A percentile compares a stretch with the other conserved stretches of the same genome.
Conservation (phyloP, 2,113 vertebrate species). For the Toxotes jaculatrix region DNA sequence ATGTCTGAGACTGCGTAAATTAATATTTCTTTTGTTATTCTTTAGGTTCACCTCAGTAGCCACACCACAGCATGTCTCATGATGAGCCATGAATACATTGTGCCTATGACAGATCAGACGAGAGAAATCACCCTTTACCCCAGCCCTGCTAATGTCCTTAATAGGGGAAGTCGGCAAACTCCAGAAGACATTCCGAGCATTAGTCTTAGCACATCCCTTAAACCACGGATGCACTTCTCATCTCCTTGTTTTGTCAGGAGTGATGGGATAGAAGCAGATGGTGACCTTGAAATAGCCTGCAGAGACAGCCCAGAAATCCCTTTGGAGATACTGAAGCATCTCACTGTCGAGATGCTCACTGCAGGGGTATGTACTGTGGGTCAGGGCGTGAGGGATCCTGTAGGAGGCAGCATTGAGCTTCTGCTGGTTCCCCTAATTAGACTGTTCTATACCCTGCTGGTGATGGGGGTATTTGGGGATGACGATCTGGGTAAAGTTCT, state of each 20-base stretch:
- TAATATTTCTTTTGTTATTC: not conserved
- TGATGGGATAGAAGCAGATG: constrained; percentile 29
- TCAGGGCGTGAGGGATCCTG: constrained; percentile 90
- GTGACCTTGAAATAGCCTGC: constrained; percentile 61
- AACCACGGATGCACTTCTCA: constrained; percentile 89
- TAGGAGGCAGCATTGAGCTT: constrained; percentile 92
- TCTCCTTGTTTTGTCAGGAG: constrained; percentile 89
- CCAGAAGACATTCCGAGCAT: constrained; percentile 66
- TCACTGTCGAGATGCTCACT: constrained; percentile 92
- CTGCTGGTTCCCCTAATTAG: constrained; percentile 93
- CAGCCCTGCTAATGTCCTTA: constrained; percentile 30
- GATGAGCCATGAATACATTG: constrained; percentile 95
- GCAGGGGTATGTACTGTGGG: constrained; percentile 87
- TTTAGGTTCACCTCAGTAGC: constrained; percentile 89
- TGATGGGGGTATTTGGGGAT: constrained; percentile 90
- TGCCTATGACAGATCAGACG: constrained; percentile 93
- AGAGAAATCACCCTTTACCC: constrained; percentile 89
- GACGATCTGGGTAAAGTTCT: constrained; percentile 89
- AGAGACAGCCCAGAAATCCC: constrained; percentile 92
- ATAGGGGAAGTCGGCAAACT: not conserved
- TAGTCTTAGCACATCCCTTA: constrained; percentile 88
- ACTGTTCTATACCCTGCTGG: constrained; percentile 90
- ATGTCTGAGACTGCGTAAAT: not conserved
- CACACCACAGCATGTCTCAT: constrained; percentile 89
- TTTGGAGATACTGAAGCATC: constrained; percentile 88